A percentile compares a stretch with the other conserved stretches of the same genome.
These are phyloP conservation scores for Caiman crocodilus DNA, from an alignment of 2,797 vertebrate genomes.

Conservation along the genomic window DNA sequence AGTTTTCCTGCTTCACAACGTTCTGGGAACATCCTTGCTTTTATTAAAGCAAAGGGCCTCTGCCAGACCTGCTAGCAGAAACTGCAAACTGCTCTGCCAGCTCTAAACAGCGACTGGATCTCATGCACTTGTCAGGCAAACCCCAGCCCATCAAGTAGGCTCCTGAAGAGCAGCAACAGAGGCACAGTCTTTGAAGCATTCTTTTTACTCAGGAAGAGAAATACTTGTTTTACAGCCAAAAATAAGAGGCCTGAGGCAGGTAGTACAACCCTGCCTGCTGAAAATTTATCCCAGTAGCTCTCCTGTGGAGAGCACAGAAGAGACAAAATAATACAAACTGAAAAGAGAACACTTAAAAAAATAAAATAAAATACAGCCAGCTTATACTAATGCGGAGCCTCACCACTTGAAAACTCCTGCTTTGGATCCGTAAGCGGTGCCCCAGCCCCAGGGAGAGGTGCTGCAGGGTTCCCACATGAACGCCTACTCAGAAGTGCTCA, in stretches of 20 bases:
- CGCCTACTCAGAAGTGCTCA: neutral
- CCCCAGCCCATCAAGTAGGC: too few relatives aligned
- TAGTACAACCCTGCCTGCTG: constrained; percentile 64
- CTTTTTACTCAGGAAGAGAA: constrained; percentile 74
- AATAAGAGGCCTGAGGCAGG: constrained; percentile 55
- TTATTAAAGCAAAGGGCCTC: constrained; percentile 22
- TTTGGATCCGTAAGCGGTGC: constrained; percentile 63
- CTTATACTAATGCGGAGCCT: constrained; percentile 2
- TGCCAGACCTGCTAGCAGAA: neutral
- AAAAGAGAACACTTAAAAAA: constrained; percentile 32
- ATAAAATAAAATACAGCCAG: neutral
- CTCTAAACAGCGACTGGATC: neutral
- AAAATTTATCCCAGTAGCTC: constrained; percentile 48
- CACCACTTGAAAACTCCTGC: constrained; percentile 33
- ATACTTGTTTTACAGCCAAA: constrained; percentile 70
- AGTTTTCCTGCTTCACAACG: constrained; percentile 1
- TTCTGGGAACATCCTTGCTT: neutral
- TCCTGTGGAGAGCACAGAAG: constrained; percentile 55
- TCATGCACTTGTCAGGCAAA: too few relatives aligned
- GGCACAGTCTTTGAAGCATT: constrained; percentile 47
- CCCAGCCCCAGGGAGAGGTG: constrained; percentile 8
- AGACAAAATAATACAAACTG: constrained; percentile 62
- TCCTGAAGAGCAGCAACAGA: constrained; percentile 18
- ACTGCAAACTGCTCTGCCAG: neutral
- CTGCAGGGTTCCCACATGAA: neutral